Conservation (phyloP, 1,140 invertebrate species). For the Paraescarpia echinospica region DNA sequence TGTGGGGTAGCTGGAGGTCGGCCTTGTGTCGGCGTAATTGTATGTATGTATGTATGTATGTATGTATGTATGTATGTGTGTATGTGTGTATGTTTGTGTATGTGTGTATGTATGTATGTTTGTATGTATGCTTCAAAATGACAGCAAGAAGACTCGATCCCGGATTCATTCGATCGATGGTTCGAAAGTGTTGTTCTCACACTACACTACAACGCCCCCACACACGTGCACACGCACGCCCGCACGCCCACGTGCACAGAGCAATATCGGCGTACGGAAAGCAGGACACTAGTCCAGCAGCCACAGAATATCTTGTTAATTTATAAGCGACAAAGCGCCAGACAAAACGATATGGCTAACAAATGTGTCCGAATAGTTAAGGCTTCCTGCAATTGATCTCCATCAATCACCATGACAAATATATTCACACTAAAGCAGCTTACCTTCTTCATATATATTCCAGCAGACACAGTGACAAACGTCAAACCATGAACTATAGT, state of each 20-base stretch:
- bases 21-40: too few species aligned
- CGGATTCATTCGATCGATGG: too few species aligned
- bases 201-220: too few species aligned
- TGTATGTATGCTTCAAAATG: too few species aligned
- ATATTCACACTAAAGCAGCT: neutral
- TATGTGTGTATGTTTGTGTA: too few species aligned
- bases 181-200: too few species aligned
- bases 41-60: too few species aligned
- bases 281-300: neutral
- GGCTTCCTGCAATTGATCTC: neutral
- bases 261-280: neutral
- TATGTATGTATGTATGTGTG: too few species aligned
- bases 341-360: neutral
- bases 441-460: neutral
- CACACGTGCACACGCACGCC: neutral
- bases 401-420: neutral
- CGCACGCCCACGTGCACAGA: too few species aligned
- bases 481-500: neutral
- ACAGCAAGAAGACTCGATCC: too few species aligned
- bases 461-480: neutral
- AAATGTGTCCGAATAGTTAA: neutral
- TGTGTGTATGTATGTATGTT: too few species aligned
- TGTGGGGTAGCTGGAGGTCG: too few species aligned
- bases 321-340: neutral
- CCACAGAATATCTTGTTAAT: neutral